phyloP scores from a whole-genome alignment of 1,140 invertebrate species.

The Frieseomelitta varia region DNA sequence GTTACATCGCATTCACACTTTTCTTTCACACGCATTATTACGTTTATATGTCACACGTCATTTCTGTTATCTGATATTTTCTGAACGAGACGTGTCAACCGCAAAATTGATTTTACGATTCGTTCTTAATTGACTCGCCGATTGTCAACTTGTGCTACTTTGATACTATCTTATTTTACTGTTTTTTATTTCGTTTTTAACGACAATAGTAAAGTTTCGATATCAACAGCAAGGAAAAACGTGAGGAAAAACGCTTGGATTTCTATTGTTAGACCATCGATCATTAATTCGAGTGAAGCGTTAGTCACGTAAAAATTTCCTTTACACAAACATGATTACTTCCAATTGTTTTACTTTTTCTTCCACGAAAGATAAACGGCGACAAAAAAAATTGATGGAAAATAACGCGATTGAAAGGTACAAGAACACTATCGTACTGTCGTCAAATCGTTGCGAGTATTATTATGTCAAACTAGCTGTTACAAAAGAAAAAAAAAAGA shows the following conservation, averaged over 20 bases:
- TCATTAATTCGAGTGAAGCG: background rate
- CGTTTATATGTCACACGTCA: background rate
- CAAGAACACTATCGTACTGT: background rate
- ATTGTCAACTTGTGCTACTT: background rate
- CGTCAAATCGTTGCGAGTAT: background rate
- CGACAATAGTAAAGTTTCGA: background rate
- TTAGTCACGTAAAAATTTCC: background rate
- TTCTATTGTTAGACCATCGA: background rate
- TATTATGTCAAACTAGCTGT: background rate
- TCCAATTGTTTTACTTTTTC: background rate
- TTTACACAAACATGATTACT: background rate
- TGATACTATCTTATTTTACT: background rate
- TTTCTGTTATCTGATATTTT: background rate
- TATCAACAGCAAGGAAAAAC: background rate
- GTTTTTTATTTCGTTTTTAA: no score
- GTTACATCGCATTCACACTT: background rate
- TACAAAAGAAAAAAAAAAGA: background rate
- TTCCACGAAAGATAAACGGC: background rate
- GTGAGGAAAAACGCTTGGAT: background rate
- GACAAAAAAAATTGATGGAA: background rate
- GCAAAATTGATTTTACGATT: background rate
- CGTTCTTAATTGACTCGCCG: background rate
- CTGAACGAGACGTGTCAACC: background rate
- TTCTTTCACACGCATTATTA: fast-evolving
- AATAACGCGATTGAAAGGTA: background rate